phyloP scores from a whole-genome alignment of 2,797 vertebrate species.

The Phylloscopus collybita region DNA sequence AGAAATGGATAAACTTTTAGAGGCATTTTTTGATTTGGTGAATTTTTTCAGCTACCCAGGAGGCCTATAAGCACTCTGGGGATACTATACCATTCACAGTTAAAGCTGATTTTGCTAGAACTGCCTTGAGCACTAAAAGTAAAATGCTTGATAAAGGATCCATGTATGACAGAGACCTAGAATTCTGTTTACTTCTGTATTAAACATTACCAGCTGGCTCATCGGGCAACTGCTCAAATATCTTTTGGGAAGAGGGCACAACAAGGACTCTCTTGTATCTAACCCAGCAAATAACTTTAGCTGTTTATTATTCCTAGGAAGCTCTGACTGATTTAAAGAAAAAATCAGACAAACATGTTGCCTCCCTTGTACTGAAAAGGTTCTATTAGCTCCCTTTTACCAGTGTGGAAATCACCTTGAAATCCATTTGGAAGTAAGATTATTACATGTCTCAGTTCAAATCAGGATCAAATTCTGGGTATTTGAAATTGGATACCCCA shows the following conservation, averaged over 20 bases:
- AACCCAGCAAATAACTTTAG: constrained; percentile 18
- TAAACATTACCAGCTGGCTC: constrained; percentile 46
- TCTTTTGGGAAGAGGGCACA: constrained; percentile 30
- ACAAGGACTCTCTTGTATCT: background rate
- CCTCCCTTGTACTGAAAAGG: background rate
- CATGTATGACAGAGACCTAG: constrained; percentile 37
- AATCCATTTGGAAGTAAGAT: background rate
- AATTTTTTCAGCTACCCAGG: background rate
- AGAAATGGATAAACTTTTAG: background rate
- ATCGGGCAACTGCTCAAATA: background rate
- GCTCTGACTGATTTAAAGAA: constrained; percentile 13
- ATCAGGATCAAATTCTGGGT: background rate
- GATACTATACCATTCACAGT: background rate
- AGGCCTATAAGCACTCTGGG: background rate
- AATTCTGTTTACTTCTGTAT: constrained; percentile 41
- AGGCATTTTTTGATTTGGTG: background rate
- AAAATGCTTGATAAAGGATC: background rate
- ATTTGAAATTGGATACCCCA: background rate
- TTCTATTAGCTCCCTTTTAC: background rate
- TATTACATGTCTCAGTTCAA: background rate
- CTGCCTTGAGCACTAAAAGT: background rate
- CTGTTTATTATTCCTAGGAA: constrained; percentile 26
- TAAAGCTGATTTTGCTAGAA: constrained; percentile 19
- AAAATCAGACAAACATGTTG: background rate
- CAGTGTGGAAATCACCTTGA: background rate